phyloP scores from a whole-genome alignment of 2,888 invertebrate species.

The Lymantria dispar region DNA sequence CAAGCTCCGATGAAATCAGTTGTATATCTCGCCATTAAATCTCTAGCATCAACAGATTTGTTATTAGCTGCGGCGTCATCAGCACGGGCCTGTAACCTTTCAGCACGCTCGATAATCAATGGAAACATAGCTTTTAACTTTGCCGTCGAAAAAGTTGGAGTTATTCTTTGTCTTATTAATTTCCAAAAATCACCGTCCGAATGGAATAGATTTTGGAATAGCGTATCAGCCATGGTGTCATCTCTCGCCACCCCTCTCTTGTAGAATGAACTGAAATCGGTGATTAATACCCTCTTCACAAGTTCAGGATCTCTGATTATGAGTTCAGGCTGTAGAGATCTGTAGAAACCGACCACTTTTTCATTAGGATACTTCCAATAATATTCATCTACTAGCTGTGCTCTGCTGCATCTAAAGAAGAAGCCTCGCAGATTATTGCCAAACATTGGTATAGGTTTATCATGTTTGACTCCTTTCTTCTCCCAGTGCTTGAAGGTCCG shows the following conservation, averaged over 20 bases:
- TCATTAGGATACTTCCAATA: conserved; percentile 6
- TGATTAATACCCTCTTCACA: conserved; percentile 11
- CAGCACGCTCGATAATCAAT: conserved; percentile 43
- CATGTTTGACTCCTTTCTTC: conserved; percentile 59
- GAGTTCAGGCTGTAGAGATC: conserved; percentile 12
- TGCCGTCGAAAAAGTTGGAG: conserved; percentile 19
- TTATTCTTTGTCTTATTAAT: conserved; percentile 44
- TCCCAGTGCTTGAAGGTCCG: conserved; percentile 62
- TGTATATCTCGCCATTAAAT: conserved; percentile 33
- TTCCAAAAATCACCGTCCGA: conserved; percentile 50
- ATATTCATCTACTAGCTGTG: conserved; percentile 4
- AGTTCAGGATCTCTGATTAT: conserved; percentile 23
- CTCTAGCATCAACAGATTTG: conserved; percentile 35
- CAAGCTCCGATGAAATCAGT: too few species aligned
- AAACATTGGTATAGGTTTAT: conserved; percentile 52
- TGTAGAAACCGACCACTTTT: conserved; percentile 14
- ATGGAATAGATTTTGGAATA: conserved; percentile 43
- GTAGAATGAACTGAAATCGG: conserved; percentile 19
- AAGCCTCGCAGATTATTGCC: conserved; percentile 47
- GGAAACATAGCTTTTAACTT: conserved; percentile 53
- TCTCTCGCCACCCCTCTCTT: conserved; percentile 16
- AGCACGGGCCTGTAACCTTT: conserved; percentile 32
- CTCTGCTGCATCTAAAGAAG: conserved; percentile 1
- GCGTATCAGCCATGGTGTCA: conserved; percentile 20
- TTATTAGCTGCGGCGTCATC: conserved; percentile 17